A percentile compares a stretch with the other conserved stretches of the same genome.
phyloP scores from a whole-genome alignment of 2,888 invertebrate species.

The Acrobeloides nanus region DNA sequence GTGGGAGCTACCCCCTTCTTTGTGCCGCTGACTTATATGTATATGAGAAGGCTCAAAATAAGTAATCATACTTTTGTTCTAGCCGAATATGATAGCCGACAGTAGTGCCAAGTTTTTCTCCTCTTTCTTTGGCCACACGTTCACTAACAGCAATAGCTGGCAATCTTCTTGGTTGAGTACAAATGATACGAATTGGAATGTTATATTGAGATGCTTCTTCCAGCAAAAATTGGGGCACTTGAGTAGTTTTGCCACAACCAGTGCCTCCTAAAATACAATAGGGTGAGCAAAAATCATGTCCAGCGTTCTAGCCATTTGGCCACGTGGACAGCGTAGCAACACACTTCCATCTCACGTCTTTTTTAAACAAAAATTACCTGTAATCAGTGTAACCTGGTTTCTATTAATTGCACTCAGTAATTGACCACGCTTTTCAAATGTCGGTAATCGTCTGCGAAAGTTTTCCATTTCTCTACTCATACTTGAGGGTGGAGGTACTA shows the following conservation, averaged over 20 bases:
- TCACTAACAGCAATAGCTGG: slow-evolving; percentile 83
- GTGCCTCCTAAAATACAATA: no score
- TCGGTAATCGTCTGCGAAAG: slow-evolving; percentile 33
- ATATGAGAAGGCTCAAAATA: neutral
- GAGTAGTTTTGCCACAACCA: slow-evolving; percentile 45
- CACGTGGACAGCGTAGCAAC: no score
- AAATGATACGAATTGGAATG: slow-evolving; percentile 73
- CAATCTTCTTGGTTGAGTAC: slow-evolving; percentile 81
- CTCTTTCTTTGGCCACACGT: slow-evolving; percentile 79
- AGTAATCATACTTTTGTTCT: slow-evolving; percentile 65
- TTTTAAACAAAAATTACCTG: no score
- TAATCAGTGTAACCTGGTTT: slow-evolving; percentile 30
- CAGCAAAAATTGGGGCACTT: slow-evolving; percentile 84
- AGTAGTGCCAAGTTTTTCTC: slow-evolving; percentile 70
- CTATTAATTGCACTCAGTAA: slow-evolving; percentile 27
- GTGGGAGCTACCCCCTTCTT: no score
- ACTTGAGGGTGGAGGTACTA: slow-evolving; percentile 15
- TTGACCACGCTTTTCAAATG: slow-evolving; percentile 17
- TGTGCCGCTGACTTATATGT: neutral
- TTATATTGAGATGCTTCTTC: slow-evolving; percentile 65
- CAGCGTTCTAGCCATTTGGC: no score
- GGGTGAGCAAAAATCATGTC: no score
- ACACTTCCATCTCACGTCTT: no score
- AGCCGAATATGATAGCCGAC: slow-evolving; percentile 85
- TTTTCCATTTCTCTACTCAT: slow-evolving; percentile 7